phyloP scores from a whole-genome alignment of 2,113 vertebrate species.

The Trichomycterus rosablanca region DNA sequence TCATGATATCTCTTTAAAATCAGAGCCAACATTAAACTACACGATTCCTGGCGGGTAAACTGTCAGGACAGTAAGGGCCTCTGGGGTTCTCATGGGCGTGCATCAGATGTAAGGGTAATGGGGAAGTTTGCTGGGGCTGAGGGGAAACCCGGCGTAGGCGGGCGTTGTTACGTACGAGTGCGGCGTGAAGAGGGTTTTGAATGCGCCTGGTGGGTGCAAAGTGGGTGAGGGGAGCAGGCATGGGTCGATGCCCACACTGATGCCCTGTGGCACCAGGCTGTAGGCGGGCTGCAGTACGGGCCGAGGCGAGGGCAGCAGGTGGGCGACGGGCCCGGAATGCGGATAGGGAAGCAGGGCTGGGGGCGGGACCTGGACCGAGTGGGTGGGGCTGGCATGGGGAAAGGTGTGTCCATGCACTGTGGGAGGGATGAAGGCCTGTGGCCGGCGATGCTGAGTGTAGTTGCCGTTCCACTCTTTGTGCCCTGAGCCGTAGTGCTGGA shows the following conservation, averaged over 20 bases:
- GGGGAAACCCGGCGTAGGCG: slow-evolving; percentile 84
- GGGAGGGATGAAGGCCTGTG: slow-evolving; percentile 83
- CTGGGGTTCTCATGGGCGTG: background rate
- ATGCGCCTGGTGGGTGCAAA: slow-evolving; percentile 77
- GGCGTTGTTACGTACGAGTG: slow-evolving; percentile 90
- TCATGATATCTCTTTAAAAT: no score
- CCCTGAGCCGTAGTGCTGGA: slow-evolving; percentile 81
- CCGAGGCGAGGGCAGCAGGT: slow-evolving; percentile 80
- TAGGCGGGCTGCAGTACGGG: slow-evolving; percentile 81
- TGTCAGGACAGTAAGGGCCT: background rate
- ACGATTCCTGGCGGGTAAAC: slow-evolving; percentile 41
- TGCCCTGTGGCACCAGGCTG: slow-evolving; percentile 78
- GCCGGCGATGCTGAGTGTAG: slow-evolving; percentile 76
- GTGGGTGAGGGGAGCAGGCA: slow-evolving; percentile 63
- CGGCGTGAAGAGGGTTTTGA: slow-evolving; percentile 79
- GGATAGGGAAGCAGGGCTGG: slow-evolving; percentile 81
- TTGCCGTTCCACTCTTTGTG: slow-evolving; percentile 94
- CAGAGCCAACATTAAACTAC: slow-evolving; percentile 75
- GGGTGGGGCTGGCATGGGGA: slow-evolving; percentile 85
- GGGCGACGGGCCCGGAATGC: slow-evolving; percentile 72
- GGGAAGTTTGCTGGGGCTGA: slow-evolving; percentile 92
- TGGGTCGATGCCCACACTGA: slow-evolving; percentile 85
- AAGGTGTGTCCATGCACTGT: slow-evolving; percentile 78
- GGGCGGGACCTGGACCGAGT: slow-evolving; percentile 70
- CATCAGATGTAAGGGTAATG: slow-evolving; percentile 91